phyloP scores from a whole-genome alignment of 2,797 vertebrate species.

The Pelodytes ibericus region DNA sequence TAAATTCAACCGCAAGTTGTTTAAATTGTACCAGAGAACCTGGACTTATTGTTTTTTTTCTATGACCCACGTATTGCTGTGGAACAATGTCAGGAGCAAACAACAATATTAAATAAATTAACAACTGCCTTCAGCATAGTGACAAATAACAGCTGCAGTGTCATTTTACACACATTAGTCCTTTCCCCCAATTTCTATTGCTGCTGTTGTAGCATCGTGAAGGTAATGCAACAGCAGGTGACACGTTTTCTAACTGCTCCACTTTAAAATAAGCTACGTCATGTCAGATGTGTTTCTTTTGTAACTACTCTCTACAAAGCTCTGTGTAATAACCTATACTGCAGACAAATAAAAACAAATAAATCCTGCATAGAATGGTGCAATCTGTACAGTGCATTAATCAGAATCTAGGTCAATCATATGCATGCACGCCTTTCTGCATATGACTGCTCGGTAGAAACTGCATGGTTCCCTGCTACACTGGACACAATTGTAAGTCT shows the following conservation, averaged over 20 bases:
- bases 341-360: background rate
- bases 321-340: background rate
- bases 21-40: no score
- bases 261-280: background rate
- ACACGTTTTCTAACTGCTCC: background rate
- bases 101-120: no score
- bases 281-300: background rate
- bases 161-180: background rate
- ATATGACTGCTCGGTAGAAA: constrained; percentile 66
- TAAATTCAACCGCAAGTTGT: no score
- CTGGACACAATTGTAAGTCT: constrained; percentile 56
- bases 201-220: background rate
- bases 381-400: constrained; percentile 9
- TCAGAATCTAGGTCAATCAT: constrained; percentile 76
- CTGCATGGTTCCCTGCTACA: constrained; percentile 71
- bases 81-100: no score
- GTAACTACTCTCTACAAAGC: background rate
- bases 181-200: constrained; percentile 1
- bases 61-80: no score
- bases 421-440: constrained; percentile 66
- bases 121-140: no score
- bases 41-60: no score
- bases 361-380: constrained; percentile 20
- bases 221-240: constrained; percentile 16
- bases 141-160: background rate